Base-by-base conservation (phyloP, 2,888 invertebrate species). In the Tridacna crocea region DNA sequence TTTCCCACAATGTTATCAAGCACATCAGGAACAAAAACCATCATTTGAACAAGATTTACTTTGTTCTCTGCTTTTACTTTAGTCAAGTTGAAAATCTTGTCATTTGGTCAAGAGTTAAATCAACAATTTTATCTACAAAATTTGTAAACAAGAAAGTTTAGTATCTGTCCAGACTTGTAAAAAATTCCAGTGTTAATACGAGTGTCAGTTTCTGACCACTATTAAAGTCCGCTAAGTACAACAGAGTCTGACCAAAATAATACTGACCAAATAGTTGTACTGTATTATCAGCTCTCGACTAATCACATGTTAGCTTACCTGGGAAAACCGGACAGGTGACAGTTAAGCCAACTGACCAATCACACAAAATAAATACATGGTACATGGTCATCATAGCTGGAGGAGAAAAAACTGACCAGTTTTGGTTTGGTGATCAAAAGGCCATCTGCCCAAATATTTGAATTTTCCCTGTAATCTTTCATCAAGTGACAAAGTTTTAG, bases 381-480 rank as follows among this genome's bases (percentile, higher is more conserved):
- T 46, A 66, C 36, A 46, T 36, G 36, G 66, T 27, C 66, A 26
- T 36, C 36, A 26, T 66, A 19, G 36, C 27, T 36, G 15, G 36
- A 36, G 27, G 36, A 26, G 66, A 36, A 36, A 66, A 27, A 36
- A 10, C 2, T 15, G 47, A 46, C 36, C 15, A 19, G 17, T 46
- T 68, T 0, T 22, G 68, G 46, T 46, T 51, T 19, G 12, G n/a
- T 47, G 47, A 70, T 22, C 61, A 61, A 70, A 47, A 19, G 70
- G 51, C 48, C 70, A 70, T 70, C 70, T 70, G 70, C 70, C 46
- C 6, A 51, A 51, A 70, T 70, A 70, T 70, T 68, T 70, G 27
- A 22, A 22, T 48, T 47, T 47, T n/a, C 8, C 22, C 46, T 19
- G 4, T 68, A 36, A 36, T 8, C 36, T 8, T 36, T 4, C 36